phyloP scores from a whole-genome alignment of 2,797 vertebrate genomes.

The Tamandua tetradactyla region DNA sequence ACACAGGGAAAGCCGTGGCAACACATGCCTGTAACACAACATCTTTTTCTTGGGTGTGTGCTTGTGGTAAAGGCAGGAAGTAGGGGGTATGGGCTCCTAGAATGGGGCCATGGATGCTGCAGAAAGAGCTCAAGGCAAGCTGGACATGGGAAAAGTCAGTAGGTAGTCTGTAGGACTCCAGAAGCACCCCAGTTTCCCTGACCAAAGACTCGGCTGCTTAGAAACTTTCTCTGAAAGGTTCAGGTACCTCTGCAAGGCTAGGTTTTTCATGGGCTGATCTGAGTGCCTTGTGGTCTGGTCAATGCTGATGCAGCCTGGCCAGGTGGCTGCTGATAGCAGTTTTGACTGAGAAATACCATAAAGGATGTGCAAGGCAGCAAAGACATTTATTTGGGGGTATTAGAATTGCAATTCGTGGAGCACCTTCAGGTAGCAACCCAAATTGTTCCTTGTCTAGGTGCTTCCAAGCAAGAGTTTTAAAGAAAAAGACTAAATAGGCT shows the following conservation, averaged over 20 bases:
- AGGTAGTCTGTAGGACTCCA: not conserved
- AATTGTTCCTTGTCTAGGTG: no score
- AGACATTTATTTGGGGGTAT: no score
- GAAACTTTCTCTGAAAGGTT: not conserved
- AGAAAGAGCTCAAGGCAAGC: not conserved
- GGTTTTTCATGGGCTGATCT: not conserved
- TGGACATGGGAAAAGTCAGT: no score
- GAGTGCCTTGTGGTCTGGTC: no score
- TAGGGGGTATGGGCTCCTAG: not conserved
- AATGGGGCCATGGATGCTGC: rapidly evolving
- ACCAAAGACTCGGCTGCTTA: not conserved
- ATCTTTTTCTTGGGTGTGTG: not conserved
- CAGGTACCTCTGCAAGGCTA: not conserved
- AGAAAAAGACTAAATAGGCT: no score
- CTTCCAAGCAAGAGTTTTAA: no score
- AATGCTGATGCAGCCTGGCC: rapidly evolving
- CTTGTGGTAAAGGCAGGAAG: not conserved
- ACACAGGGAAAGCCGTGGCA: no score
- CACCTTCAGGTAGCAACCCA: no score
- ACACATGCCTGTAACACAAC: not conserved
- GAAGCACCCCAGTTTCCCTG: not conserved
- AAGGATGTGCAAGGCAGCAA: no score
- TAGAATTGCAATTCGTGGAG: no score
- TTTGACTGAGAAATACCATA: no score
- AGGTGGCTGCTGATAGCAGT: no score